Conservation (phyloP, 1,140 invertebrate genomes). For the Heterodera schachtii region DNA sequence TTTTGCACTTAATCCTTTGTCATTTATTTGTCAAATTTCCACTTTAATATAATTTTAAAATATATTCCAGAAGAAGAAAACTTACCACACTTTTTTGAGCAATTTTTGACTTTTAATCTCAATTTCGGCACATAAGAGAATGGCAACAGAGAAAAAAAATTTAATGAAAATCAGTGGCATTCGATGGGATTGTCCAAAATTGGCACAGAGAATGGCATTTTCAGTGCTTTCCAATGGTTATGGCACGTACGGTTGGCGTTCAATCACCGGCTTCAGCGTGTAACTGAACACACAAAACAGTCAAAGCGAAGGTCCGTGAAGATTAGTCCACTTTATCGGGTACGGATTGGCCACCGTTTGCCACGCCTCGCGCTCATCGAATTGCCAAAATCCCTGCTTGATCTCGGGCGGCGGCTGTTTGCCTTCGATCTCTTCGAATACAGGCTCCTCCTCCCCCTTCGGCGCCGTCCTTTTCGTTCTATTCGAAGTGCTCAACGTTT, state of each 20-base stretch:
- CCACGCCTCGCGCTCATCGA: constrained; percentile 59
- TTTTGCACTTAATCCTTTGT: too few species aligned
- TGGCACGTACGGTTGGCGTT: constrained; percentile 57
- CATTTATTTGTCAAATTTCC: too few species aligned
- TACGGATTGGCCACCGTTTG: constrained; percentile 64
- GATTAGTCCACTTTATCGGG: constrained; percentile 59
- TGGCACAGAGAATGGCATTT: too few species aligned
- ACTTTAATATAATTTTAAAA: too few species aligned
- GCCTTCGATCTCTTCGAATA: constrained; percentile 42
- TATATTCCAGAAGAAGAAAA: too few species aligned
- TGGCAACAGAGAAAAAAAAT: too few species aligned
- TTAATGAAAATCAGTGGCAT: too few species aligned
- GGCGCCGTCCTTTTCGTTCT: constrained; percentile 36
- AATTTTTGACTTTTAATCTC: too few species aligned
- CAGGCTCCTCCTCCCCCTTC: constrained; percentile 47
- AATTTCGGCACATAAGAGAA: too few species aligned
- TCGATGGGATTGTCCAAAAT: too few species aligned
- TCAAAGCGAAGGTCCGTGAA: not conserved
- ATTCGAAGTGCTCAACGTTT: constrained; percentile 32
- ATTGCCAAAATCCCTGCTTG: constrained; percentile 58
- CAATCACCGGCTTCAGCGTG: constrained; percentile 61
- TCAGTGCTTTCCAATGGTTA: not conserved
- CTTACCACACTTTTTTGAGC: too few species aligned
- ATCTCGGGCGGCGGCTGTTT: constrained; percentile 40
- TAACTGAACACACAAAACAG: constrained; percentile 38